These are phyloP conservation scores for Sminthurides bifidus DNA, from an alignment of 1,140 invertebrate genomes.

Conservation along the genomic window DNA sequence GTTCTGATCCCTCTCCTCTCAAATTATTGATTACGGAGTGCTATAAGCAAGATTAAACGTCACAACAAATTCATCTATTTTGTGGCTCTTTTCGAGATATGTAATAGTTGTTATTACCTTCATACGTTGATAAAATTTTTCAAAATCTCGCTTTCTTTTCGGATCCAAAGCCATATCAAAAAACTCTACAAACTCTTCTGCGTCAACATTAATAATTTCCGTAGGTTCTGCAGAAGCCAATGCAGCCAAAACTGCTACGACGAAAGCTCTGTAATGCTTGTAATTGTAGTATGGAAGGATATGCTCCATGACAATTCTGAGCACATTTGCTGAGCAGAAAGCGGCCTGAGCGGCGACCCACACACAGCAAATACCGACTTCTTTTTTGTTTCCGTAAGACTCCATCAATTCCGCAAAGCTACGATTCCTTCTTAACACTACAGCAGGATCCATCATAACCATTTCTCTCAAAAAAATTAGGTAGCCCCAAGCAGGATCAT, in stretches of 20 bases:
- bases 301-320: constrained; percentile 29
- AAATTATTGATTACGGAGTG: constrained; percentile 18
- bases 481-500: constrained; percentile 28
- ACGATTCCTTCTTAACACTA: constrained; percentile 16
- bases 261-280: constrained; percentile 31
- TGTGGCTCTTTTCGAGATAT: background rate
- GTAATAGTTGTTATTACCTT: constrained; percentile 25
- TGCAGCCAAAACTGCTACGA: constrained; percentile 14
- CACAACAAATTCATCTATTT: background rate
- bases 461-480: constrained; percentile 29
- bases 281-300: constrained; percentile 28
- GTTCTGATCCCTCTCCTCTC: constrained; percentile 11
- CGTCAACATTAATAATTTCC: constrained; percentile 15
- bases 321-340: constrained; percentile 17
- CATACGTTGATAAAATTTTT: constrained; percentile 29
- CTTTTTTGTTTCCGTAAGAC: constrained; percentile 29
- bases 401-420: constrained; percentile 27
- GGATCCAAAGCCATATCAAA: constrained; percentile 27
- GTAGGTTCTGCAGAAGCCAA: constrained; percentile 14
- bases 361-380: constrained; percentile 22
- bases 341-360: constrained; percentile 28
- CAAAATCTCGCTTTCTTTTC: constrained; percentile 28
- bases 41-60: constrained; percentile 1
- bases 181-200: constrained; percentile 31
- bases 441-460: constrained; percentile 17